phyloP scores from a whole-genome alignment of 1,140 invertebrate species.

The Thaumatotibia leucotreta region DNA sequence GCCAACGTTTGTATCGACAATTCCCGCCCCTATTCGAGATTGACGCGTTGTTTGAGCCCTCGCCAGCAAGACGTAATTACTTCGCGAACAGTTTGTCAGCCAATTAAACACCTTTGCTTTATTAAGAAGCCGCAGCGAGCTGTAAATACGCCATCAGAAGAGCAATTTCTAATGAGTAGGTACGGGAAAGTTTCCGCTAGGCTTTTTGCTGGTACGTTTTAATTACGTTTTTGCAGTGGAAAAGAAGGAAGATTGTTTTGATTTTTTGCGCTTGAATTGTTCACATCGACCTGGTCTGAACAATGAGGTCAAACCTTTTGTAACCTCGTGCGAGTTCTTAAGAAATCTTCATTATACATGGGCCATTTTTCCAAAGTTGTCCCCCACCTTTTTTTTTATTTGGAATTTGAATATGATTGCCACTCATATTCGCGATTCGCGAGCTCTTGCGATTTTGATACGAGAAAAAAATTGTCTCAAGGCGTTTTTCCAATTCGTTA shows the following conservation, averaged over 20 bases:
- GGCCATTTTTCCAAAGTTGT: too few species aligned
- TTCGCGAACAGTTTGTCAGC: slow-evolving; percentile 71
- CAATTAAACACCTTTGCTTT: slow-evolving; percentile 73
- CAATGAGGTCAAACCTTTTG: not conserved
- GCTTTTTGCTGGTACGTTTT: not conserved
- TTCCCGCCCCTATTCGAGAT: slow-evolving; percentile 42
- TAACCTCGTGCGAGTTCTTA: not conserved
- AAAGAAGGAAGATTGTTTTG: not conserved
- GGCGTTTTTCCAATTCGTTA: too few species aligned
- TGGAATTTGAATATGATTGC: too few species aligned
- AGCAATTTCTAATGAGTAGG: slow-evolving; percentile 37
- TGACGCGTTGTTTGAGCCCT: slow-evolving; percentile 61
- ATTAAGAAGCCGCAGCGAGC: slow-evolving; percentile 64
- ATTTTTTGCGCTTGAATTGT: not conserved
- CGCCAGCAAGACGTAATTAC: slow-evolving; percentile 68
- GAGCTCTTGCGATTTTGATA: too few species aligned
- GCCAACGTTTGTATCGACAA: slow-evolving; percentile 2
- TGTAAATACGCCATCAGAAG: slow-evolving; percentile 56
- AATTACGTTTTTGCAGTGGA: slow-evolving; percentile 8
- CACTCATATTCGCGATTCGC: too few species aligned
- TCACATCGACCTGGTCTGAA: not conserved
- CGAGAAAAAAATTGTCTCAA: too few species aligned
- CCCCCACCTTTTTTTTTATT: too few species aligned
- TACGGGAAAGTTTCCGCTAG: not conserved
- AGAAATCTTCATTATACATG: too few species aligned